These are phyloP conservation scores for Myiopsitta monachus DNA, from an alignment of 2,113 vertebrate genomes.

Conservation along the genomic window DNA sequence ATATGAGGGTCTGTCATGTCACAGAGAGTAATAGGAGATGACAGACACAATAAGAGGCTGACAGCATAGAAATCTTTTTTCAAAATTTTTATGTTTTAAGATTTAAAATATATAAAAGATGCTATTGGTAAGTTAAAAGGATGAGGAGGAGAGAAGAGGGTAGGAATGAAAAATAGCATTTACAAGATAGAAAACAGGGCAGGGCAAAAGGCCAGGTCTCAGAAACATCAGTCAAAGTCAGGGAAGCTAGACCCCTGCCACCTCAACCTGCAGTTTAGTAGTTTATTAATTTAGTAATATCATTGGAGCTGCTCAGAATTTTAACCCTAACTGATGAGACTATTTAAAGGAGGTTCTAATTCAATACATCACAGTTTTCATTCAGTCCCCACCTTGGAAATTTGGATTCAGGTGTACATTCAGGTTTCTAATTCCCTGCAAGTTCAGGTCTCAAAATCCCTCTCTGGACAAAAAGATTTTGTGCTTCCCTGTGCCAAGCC, in stretches of 20 bases:
- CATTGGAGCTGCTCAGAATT: not conserved
- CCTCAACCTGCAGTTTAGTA: not conserved
- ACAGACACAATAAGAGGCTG: conserved; percentile 47
- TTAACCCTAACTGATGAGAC: not conserved
- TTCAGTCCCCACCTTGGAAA: not conserved
- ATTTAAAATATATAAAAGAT: not conserved
- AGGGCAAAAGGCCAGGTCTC: not conserved
- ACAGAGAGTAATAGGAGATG: conserved; percentile 50
- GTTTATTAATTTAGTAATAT: not conserved
- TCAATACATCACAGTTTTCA: not conserved
- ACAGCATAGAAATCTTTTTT: not conserved
- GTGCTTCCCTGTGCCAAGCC: not conserved
- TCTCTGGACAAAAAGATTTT: not conserved
- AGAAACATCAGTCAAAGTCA: not conserved
- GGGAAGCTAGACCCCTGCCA: not conserved
- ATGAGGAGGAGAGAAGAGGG: not conserved
- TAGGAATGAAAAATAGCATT: not conserved
- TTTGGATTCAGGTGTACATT: not conserved
- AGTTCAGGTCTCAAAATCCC: not conserved
- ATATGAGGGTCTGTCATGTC: conserved; percentile 46
- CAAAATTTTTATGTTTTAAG: not conserved
- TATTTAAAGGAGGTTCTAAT: not conserved
- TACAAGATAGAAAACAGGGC: not conserved
- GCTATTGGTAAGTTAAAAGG: not conserved
- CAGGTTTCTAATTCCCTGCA: not conserved